Conservation (phyloP, 2,113 vertebrate genomes). For the Syngnathus scovelli region DNA sequence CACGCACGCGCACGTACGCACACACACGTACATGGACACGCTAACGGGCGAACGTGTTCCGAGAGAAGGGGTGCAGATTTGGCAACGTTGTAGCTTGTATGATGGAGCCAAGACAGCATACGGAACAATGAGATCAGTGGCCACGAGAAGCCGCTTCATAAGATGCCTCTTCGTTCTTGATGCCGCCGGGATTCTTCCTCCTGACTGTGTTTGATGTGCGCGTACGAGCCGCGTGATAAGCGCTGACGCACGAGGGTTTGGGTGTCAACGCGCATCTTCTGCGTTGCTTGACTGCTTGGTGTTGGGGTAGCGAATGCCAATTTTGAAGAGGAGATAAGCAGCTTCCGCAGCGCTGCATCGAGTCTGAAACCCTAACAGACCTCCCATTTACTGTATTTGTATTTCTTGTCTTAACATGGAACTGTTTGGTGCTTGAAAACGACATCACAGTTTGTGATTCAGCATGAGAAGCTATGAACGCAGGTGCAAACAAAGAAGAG, state of each 20-base stretch:
- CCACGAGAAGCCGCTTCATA: not conserved
- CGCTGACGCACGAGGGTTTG: not conserved
- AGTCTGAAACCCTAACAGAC: not conserved
- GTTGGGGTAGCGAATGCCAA: not conserved
- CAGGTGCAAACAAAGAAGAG: too few relatives aligned
- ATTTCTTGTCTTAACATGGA: too few relatives aligned
- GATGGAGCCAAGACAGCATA: not conserved
- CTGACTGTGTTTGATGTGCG: slow-evolving; percentile 1
- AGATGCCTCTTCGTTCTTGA: not conserved
- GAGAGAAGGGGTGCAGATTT: not conserved
- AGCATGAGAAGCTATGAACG: not conserved
- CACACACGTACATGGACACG: not conserved
- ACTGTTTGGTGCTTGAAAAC: too few relatives aligned
- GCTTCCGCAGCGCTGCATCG: not conserved
- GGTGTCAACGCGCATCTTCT: not conserved
- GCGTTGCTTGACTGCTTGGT: not conserved
- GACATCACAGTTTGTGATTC: not conserved
- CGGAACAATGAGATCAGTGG: not conserved
- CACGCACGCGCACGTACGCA: not conserved
- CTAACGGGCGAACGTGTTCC: not conserved
- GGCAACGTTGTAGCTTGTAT: not conserved
- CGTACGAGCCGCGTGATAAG: not conserved
- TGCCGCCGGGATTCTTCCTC: not conserved
- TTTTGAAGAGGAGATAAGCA: not conserved
- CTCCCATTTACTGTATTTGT: too few relatives aligned